Evolutionary conservation across 2,113 vertebrate species (phyloP).

Genomic region (Callaeas wilsoni): DNA sequence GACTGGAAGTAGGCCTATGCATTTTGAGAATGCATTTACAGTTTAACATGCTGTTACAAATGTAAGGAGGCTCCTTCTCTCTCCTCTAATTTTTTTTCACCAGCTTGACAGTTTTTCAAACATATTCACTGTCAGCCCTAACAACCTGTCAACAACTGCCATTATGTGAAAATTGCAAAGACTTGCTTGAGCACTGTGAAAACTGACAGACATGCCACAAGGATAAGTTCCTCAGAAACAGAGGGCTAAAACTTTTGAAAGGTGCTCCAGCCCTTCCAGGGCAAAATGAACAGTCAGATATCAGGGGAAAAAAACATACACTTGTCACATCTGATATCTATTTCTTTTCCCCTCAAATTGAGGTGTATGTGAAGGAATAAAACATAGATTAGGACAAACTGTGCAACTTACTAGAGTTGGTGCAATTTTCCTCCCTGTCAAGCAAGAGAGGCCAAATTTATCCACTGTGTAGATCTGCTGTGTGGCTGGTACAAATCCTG

Average conservation of each 20-base stretch:
- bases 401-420: conserved; percentile 36
- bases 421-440: conserved; percentile 46
- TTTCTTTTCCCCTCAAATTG: conserved; percentile 67
- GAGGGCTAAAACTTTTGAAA: conserved; percentile 84
- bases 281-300: conserved; percentile 91
- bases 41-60: conserved; percentile 77
- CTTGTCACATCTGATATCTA: conserved; percentile 86
- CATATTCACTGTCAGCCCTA: conserved; percentile 90
- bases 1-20: conserved; percentile 57
- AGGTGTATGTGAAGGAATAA: conserved; percentile 77
- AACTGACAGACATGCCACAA: conserved; percentile 94
- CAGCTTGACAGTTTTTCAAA: conserved; percentile 90
- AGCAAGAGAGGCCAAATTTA: not conserved
- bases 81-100: conserved; percentile 82
- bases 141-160: conserved; percentile 89
- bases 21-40: conserved; percentile 60
- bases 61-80: conserved; percentile 66
- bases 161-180: conserved; percentile 81
- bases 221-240: conserved; percentile 85
- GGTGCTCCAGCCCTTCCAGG: conserved; percentile 79
- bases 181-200: conserved; percentile 80
- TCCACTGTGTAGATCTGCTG: not conserved
- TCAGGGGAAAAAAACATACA: conserved; percentile 69
- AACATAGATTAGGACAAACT: conserved; percentile 61
- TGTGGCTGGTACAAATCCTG: not conserved